Base-by-base conservation (phyloP, 2,113 vertebrate species). In the Gymnocephalus cernua region DNA sequence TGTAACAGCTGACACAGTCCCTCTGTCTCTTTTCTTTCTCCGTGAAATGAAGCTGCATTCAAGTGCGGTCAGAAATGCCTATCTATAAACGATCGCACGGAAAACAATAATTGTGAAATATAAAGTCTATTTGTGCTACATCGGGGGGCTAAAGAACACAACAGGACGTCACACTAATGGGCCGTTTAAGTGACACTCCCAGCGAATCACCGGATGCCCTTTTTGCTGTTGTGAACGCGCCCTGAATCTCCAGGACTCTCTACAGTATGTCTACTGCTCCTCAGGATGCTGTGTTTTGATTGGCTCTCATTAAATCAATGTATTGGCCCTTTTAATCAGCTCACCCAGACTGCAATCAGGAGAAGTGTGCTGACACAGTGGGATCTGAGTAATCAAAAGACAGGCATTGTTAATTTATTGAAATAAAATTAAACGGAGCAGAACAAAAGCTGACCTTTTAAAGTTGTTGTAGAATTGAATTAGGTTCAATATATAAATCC, bases 361-460 rank as follows among this genome's bases (percentile, higher is more conserved):
- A 79, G 56, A 64, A 71, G 82, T 10, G 66, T 83, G 85, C 82
- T 89, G 89, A 90, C 87, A 62, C 85, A 41, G 85, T 63, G 51
- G 53, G 76, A 56, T n/a, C 56, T 21, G 67, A 78, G 71, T 71
- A 51, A 82, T 87, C 78, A 74, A n/a, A 86, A 63, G 56, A 29
- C 23, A 1, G 45, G 16, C 76, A 70, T 51, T 21, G 79, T 66
- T 87, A 25, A 89, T 88, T 90, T 85, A 72, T 63, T 4, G 38
- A 83, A 87, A 86, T 86, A 79, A 91, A 90, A 83, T 21, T 41
- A 84, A 84, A 54, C 68, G 56, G 59, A 61, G 86, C 86, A 82
- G 83, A 92, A 90, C 85, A 75, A 75, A 81, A 80, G 74, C 77
- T 83, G 82, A 87, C 80, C 82, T 83, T 51, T 89, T 87, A 67